Percentiles rank a stretch among this genome's conserved stretches.
These are phyloP conservation scores for Hylaeus volcanicus DNA, from an alignment of 1,140 invertebrate genomes.

Conservation along the genomic window DNA sequence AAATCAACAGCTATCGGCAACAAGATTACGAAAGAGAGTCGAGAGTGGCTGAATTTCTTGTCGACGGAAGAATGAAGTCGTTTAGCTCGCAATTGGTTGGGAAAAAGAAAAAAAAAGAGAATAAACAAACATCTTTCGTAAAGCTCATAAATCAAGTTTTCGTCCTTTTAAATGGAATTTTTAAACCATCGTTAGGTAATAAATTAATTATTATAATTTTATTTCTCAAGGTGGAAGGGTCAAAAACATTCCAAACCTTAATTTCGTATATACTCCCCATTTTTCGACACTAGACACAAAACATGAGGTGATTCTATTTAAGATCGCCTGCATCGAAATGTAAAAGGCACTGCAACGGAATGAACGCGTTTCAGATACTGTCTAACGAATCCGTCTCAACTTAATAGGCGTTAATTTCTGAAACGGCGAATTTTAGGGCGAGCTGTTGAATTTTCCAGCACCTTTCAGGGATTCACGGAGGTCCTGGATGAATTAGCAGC, in stretches of 20 bases:
- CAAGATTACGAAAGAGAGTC: neutral
- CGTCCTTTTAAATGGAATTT: neutral
- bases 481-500: slow-evolving; percentile 7
- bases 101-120: neutral
- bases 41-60: neutral
- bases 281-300: too few relatives aligned
- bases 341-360: too few relatives aligned
- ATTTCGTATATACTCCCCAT: too few relatives aligned
- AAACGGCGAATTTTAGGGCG: neutral
- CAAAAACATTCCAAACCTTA: too few relatives aligned
- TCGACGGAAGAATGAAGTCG: neutral
- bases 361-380: neutral
- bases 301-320: too few relatives aligned
- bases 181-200: neutral
- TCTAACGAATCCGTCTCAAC: slow-evolving; percentile 11
- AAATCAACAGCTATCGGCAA: slow-evolving; percentile 7
- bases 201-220: neutral
- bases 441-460: neutral
- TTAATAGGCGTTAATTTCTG: slow-evolving; percentile 14
- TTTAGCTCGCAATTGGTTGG: neutral
- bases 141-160: slow-evolving; percentile 2
- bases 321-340: neutral
- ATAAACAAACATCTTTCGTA: too few relatives aligned
- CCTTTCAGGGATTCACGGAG: neutral
- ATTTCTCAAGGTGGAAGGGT: too few relatives aligned